Conservation (phyloP, 2,888 invertebrate genomes). For the Ichneumon xanthorius region DNA sequence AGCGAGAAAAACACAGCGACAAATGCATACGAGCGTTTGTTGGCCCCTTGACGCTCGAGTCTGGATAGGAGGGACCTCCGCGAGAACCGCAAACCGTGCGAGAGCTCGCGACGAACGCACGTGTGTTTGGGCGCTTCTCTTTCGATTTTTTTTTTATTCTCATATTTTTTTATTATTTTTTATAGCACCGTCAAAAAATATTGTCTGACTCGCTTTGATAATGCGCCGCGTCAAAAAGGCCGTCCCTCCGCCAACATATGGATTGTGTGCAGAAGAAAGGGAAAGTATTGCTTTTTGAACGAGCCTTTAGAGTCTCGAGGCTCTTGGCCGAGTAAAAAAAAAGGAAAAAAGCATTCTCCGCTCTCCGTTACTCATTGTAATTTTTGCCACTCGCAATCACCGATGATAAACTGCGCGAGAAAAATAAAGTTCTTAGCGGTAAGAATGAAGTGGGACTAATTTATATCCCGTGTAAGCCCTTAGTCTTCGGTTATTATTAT, state of each 20-base stretch:
- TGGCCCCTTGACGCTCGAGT: slow-evolving; percentile 55
- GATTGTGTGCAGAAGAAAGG: slow-evolving; percentile 15
- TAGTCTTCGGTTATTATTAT: slow-evolving; percentile 48
- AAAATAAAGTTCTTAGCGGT: slow-evolving; percentile 8
- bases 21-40: slow-evolving; percentile 50
- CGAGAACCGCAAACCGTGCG: slow-evolving; percentile 63
- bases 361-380: slow-evolving; percentile 7
- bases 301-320: slow-evolving; percentile 32
- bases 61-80: slow-evolving; percentile 45
- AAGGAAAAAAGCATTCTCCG: neutral
- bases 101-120: slow-evolving; percentile 48
- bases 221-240: slow-evolving; percentile 32
- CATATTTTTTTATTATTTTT: slow-evolving; percentile 9
- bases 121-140: slow-evolving; percentile 11
- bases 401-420: slow-evolving; percentile 1
- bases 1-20: slow-evolving; percentile 46
- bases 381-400: slow-evolving; percentile 24
- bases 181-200: slow-evolving; percentile 18
- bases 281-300: slow-evolving; percentile 36
- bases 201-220: slow-evolving; percentile 46
- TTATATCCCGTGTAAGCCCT: slow-evolving; percentile 29
- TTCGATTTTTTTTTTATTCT: neutral
- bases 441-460: slow-evolving; percentile 19
- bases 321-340: neutral
- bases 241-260: slow-evolving; percentile 1